phyloP scores from a whole-genome alignment of 92 coral and sea anemone genomes.

The Porites lobata region DNA sequence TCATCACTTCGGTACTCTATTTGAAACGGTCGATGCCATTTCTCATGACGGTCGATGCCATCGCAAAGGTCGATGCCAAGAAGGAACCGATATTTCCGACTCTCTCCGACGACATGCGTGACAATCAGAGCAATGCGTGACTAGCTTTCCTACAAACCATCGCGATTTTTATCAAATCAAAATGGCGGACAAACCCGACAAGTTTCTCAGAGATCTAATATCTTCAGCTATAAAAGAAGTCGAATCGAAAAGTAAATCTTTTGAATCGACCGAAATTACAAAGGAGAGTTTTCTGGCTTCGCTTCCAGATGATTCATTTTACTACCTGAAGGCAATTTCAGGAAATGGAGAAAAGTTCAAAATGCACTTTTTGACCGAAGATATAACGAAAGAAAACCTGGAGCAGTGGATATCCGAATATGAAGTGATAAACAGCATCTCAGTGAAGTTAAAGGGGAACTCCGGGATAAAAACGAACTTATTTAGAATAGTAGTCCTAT shows the following conservation, averaged over 20 bases:
- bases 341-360: too few species aligned
- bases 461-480: too few species aligned
- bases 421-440: constrained; percentile 20
- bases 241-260: constrained; percentile 3
- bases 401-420: constrained; percentile 34
- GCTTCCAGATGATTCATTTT: constrained; percentile 1
- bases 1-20: too few species aligned
- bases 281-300: constrained; percentile 5
- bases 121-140: background rate
- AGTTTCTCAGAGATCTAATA: constrained; percentile 3
- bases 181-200: constrained; percentile 12
- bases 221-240: constrained; percentile 3
- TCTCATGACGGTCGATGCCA: constrained; percentile 4
- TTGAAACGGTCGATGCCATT: background rate
- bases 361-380: background rate
- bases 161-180: constrained; percentile 1
- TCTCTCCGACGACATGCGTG: constrained; percentile 13
- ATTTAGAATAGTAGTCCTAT: too few species aligned
- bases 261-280: constrained; percentile 3
- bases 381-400: constrained; percentile 30
- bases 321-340: background rate
- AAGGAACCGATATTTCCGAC: constrained; percentile 11
- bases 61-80: constrained; percentile 7
- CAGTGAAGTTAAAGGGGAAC: constrained; percentile 18
- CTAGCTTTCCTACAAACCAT: constrained; percentile 4